Evolutionary conservation across 2,113 vertebrate species (phyloP).

Genomic region (Ivindomyrus marchei): DNA sequence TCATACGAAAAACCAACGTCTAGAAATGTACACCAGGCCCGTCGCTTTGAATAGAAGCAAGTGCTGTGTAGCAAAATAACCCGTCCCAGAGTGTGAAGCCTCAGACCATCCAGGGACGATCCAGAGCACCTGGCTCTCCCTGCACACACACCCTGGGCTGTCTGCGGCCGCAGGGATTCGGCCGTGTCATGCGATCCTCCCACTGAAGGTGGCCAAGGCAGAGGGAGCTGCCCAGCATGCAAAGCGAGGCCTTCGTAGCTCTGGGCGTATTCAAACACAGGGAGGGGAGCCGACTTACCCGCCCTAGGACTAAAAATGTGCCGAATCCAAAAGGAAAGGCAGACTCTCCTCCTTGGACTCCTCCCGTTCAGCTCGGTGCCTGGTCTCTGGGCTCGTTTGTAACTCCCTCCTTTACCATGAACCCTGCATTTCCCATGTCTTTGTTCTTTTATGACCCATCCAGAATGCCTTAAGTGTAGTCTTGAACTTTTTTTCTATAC

Average conservation of each 20-base stretch:
- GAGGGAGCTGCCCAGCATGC: neutral
- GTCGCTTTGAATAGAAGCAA: conserved; percentile 2
- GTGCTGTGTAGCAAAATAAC: neutral
- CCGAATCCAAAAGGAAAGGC: neutral
- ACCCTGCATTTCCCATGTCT: neutral
- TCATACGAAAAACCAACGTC: neutral
- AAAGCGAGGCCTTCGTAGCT: conserved; percentile 1
- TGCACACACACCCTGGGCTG: conserved; percentile 7
- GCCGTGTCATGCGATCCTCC: conserved; percentile 12
- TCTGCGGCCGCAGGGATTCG: neutral
- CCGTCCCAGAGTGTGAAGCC: neutral
- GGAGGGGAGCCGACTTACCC: neutral
- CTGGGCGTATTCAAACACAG: conserved; percentile 10
- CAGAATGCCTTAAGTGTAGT: neutral
- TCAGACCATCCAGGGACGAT: neutral
- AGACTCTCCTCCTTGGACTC: neutral
- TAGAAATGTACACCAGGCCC: neutral
- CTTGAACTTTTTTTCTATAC: neutral
- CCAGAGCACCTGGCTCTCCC: conserved; percentile 12
- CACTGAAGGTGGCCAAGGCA: neutral
- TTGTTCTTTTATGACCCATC: neutral
- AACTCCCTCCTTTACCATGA: neutral
- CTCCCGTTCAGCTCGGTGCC: neutral
- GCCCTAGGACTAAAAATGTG: conserved; percentile 3
- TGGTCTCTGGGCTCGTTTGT: neutral